Conservation (phyloP, 2,797 vertebrate species). For the Clarias laeviceps region DNA sequence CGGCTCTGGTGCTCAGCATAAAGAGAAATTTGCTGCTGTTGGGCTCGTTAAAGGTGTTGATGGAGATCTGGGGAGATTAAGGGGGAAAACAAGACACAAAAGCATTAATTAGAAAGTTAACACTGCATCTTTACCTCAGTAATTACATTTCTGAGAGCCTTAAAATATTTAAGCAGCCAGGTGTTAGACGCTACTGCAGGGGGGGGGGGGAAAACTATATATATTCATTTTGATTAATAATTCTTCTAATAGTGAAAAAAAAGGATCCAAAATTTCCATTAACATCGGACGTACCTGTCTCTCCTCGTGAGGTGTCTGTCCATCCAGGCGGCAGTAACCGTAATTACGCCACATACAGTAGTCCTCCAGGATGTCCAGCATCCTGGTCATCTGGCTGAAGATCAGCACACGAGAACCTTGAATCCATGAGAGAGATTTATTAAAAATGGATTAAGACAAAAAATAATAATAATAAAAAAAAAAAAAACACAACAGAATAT, state of each 20-base stretch:
- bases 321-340: conserved; percentile 93
- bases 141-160: not conserved
- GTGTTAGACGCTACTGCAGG: too few species aligned
- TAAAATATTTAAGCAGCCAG: not conserved
- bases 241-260: too few species aligned
- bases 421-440: not conserved
- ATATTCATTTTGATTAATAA: too few species aligned
- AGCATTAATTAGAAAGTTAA: not conserved
- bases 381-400: conserved; percentile 98
- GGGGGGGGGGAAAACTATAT: too few species aligned
- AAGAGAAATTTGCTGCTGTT: conserved; percentile 95
- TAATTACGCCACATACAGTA: conserved; percentile 99
- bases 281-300: conserved; percentile 83
- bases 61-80: conserved; percentile 83
- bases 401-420: conserved; percentile 92
- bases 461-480: not conserved
- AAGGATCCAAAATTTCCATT: not conserved
- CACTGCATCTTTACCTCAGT: not conserved
- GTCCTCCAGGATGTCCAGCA: conserved; percentile 98
- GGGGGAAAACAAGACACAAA: not conserved
- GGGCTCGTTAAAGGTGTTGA: conserved; percentile 90
- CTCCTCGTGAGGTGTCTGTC: conserved; percentile 96
- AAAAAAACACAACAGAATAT: too few species aligned
- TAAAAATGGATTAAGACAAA: not conserved
- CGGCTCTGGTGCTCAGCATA: conserved; percentile 97